Evolutionary conservation across 2,888 invertebrate genomes (phyloP).

Genomic region (Cryptosula pallasiana): DNA sequence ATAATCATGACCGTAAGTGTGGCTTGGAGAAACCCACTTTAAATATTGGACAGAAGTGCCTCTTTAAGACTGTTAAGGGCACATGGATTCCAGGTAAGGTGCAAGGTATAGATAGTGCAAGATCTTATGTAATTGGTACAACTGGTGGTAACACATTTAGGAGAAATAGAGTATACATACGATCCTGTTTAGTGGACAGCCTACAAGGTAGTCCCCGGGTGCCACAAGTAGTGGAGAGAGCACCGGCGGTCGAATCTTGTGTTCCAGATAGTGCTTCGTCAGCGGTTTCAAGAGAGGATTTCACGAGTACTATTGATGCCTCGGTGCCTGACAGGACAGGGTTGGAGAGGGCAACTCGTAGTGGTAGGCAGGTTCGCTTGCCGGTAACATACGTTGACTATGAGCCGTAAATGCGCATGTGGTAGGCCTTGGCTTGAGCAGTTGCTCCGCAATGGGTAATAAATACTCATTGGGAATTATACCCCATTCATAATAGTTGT

Average conservation of each 20-base stretch:
- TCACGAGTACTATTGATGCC: no score
- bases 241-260: not conserved
- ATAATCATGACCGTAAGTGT: no score
- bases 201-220: no score
- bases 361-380: not conserved
- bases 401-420: not conserved
- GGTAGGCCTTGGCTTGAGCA: no score
- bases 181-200: not conserved
- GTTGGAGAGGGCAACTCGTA: not conserved
- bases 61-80: not conserved
- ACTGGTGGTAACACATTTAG: not conserved
- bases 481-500: no score
- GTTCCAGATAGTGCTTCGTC: not conserved
- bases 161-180: not conserved
- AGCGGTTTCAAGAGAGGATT: not conserved
- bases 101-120: not conserved
- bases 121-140: not conserved
- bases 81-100: not conserved
- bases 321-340: no score
- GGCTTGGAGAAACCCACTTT: no score
- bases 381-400: not conserved
- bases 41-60: not conserved
- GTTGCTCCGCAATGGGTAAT: no score
- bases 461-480: no score
- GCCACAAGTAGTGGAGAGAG: no score